These are phyloP conservation scores for Petrocephalus zakoni DNA, from an alignment of 2,113 vertebrate species.

Conservation along the genomic window DNA sequence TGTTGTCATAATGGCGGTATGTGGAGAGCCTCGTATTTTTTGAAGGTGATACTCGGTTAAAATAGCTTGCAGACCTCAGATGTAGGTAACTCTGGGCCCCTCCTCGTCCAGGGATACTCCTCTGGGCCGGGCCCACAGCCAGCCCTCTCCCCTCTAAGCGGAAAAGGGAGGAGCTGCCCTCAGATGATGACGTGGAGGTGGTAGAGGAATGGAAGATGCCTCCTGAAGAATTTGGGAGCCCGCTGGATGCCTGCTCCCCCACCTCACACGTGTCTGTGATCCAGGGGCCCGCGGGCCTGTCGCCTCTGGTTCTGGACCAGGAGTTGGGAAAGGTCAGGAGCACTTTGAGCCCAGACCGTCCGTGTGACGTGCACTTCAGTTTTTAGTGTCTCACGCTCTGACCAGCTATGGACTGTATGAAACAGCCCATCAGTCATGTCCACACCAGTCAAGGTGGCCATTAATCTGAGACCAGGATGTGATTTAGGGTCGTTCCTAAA, in stretches of 20 bases:
- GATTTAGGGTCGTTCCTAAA: background rate
- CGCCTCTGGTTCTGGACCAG: constrained; percentile 30
- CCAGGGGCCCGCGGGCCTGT: constrained; percentile 55
- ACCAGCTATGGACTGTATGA: background rate
- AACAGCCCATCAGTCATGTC: background rate
- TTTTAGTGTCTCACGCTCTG: background rate
- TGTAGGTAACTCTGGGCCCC: background rate
- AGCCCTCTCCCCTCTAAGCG: constrained; percentile 34
- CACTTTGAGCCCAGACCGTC: background rate
- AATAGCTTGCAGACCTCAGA: background rate
- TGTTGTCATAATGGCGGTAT: background rate
- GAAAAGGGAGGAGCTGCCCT: constrained; percentile 38
- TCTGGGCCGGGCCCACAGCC: constrained; percentile 26
- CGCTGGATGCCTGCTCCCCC: constrained; percentile 20
- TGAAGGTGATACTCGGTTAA: background rate
- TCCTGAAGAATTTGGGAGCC: constrained; percentile 29
- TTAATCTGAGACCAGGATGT: background rate
- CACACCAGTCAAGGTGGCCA: background rate
- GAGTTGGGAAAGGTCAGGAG: constrained; percentile 29
- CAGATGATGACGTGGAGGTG: constrained; percentile 64
- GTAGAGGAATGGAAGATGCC: constrained; percentile 62
- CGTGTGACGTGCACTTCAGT: background rate
- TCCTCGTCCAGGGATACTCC: constrained; percentile 49
- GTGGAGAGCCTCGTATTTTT: background rate
- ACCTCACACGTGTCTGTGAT: constrained; percentile 45